These are phyloP conservation scores for Trisateles emortualis DNA, from an alignment of 2,888 invertebrate genomes.

Conservation along the genomic window DNA sequence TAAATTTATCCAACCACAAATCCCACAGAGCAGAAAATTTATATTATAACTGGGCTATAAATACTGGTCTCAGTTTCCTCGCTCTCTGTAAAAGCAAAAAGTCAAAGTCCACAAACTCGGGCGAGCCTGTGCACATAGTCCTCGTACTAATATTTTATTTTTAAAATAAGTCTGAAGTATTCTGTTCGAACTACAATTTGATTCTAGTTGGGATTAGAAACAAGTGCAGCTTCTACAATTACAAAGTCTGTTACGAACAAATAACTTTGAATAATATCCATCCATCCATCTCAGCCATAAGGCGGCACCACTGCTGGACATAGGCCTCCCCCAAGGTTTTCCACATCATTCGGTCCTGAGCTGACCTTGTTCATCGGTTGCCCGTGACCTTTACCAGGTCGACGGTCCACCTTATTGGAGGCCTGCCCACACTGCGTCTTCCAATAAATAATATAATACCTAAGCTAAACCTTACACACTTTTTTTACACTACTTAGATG, in stretches of 20 bases:
- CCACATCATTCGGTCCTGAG: too few species aligned
- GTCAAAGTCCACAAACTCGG: slow-evolving; percentile 35
- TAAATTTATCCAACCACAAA: slow-evolving; percentile 33
- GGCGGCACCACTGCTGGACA: too few species aligned
- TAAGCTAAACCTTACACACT: too few species aligned
- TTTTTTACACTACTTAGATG: too few species aligned
- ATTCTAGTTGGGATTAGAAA: slow-evolving; percentile 5
- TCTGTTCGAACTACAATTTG: slow-evolving; percentile 35
- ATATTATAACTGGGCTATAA: slow-evolving; percentile 56
- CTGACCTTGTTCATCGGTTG: too few species aligned
- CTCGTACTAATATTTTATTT: slow-evolving; percentile 45
- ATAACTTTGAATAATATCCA: too few species aligned
- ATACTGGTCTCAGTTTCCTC: slow-evolving; percentile 56
- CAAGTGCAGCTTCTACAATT: not conserved
- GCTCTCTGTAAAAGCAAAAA: slow-evolving; percentile 49
- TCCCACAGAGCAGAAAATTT: slow-evolving; percentile 41
- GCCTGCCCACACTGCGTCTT: too few species aligned
- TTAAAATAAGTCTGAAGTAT: slow-evolving; percentile 38
- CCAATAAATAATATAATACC: too few species aligned
- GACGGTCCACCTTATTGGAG: too few species aligned
- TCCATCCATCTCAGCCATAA: too few species aligned
- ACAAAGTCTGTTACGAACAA: not conserved
- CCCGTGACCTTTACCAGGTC: too few species aligned
- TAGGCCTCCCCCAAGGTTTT: too few species aligned
- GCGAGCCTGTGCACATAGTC: slow-evolving; percentile 47